Evolutionary conservation across 2,113 vertebrate genomes (phyloP).

Genomic region (Phaethornis superciliosus): DNA sequence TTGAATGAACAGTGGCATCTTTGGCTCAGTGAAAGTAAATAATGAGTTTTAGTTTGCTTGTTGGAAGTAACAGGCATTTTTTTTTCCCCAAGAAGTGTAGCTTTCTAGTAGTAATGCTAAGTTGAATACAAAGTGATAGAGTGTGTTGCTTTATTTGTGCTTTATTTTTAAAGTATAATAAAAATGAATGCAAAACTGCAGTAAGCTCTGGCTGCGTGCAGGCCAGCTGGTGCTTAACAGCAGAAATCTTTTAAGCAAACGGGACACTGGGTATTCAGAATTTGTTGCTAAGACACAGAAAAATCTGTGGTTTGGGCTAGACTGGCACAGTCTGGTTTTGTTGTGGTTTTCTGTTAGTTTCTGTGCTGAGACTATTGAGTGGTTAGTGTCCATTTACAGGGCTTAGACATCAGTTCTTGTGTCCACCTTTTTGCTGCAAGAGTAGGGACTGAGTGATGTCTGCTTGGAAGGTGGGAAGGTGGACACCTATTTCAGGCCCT

Average conservation of each 20-base stretch:
- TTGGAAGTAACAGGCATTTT: background rate
- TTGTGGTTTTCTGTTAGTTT: background rate
- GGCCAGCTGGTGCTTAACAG: background rate
- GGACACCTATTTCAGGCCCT: background rate
- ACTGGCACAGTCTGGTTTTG: background rate
- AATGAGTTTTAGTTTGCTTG: background rate
- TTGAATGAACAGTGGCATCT: background rate
- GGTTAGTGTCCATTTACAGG: background rate
- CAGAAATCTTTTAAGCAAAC: background rate
- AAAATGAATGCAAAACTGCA: background rate
- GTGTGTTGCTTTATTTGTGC: background rate
- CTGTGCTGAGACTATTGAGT: background rate
- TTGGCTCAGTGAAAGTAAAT: background rate
- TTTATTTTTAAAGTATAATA: background rate
- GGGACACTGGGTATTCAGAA: rapidly evolving
- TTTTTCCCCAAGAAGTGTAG: background rate
- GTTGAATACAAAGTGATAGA: rapidly evolving
- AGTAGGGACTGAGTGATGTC: background rate
- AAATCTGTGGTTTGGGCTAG: background rate
- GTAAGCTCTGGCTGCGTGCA: background rate
- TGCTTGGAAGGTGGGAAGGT: background rate
- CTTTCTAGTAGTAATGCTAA: rapidly evolving
- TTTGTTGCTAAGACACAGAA: background rate
- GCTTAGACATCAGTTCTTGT: background rate
- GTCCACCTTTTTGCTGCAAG: background rate